A percentile compares a stretch with the other conserved stretches of the same genome.
Evolutionary conservation across 2,797 vertebrate genomes (phyloP).

Genomic region (Phrynocephalus vlangalii): DNA sequence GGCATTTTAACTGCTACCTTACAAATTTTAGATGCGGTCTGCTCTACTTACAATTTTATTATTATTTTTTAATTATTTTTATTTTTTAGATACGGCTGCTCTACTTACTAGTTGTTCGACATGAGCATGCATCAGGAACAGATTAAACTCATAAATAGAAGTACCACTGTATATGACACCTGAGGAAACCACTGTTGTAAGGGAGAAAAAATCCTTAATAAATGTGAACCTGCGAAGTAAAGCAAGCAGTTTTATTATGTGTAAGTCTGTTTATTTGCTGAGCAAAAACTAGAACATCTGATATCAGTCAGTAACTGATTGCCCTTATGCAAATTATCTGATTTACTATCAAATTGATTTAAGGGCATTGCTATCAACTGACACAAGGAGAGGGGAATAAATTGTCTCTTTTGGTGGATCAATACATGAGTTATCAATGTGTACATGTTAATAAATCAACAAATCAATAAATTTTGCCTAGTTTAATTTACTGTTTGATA

Average conservation of each 20-base stretch:
- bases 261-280: background rate
- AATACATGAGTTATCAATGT: conserved; percentile 1
- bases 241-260: background rate
- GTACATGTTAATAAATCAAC: background rate
- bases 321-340: background rate
- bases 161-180: background rate
- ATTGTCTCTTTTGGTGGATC: background rate
- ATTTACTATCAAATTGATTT: conserved; percentile 12
- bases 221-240: background rate
- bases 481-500: background rate
- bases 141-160: too few relatives aligned
- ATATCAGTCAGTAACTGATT: background rate
- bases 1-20: too few relatives aligned
- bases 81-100: too few relatives aligned
- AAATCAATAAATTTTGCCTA: background rate
- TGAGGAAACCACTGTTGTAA: background rate
- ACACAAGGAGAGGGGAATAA: background rate
- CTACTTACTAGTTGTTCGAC: too few relatives aligned
- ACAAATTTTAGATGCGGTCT: too few relatives aligned
- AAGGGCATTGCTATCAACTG: background rate
- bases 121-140: too few relatives aligned
- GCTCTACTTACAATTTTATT: too few relatives aligned
- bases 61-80: too few relatives aligned
- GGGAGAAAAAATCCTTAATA: background rate
- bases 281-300: background rate